Base-by-base conservation (phyloP, 2,113 vertebrate species). In the Globicephala melas region DNA sequence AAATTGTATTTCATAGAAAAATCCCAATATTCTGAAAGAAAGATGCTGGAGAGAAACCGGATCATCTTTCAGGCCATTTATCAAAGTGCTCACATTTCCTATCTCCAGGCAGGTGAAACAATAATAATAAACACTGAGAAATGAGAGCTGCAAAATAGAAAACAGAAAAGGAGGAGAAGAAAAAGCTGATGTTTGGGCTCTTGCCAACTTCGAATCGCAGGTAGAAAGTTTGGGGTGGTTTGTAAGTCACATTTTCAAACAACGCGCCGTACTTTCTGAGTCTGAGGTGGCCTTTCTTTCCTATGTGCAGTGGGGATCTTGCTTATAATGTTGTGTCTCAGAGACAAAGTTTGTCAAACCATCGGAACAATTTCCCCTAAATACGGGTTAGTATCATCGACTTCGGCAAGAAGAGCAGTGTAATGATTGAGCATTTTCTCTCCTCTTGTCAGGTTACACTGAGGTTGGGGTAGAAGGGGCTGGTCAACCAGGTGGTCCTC, bases 101-200 rank as follows among this genome's bases (percentile, higher is more conserved):
- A 81, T 91, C 96, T 95, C 81, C 92, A 97, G 95, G 26, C 20
- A 97, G 41, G 55, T 73, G 50, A 14, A 33, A 96, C 38, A 91
- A 68, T 36, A 92, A 97, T 36, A 95, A 97, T 41, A 95, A 96
- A 26, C 62, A 87, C 92, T 85, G 89, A 1, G 44, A 71, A 97
- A 92, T 74, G 50, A 97, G 94, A 97, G 93, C 26, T 44, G 26
- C 55, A n/a, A 62, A 94, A 67, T 3, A 83, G 97, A 60, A 23
- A 83, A 38, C 8, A 53, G 31, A 11, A 67, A 94, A 91, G 74
- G 80, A 41, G 33, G 67, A 71, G 84, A 94, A 96, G 74, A 80
- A 77, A 47, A 50, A 58, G 38, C 6, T 3, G 85, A 50, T 38
- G 83, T 67, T 67, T 50, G 77, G 94, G 91, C 28, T 89, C 47